Percentiles rank a stretch among this genome's conserved stretches.
phyloP scores from a whole-genome alignment of 2,888 invertebrate species.

The Ctena decussata region DNA sequence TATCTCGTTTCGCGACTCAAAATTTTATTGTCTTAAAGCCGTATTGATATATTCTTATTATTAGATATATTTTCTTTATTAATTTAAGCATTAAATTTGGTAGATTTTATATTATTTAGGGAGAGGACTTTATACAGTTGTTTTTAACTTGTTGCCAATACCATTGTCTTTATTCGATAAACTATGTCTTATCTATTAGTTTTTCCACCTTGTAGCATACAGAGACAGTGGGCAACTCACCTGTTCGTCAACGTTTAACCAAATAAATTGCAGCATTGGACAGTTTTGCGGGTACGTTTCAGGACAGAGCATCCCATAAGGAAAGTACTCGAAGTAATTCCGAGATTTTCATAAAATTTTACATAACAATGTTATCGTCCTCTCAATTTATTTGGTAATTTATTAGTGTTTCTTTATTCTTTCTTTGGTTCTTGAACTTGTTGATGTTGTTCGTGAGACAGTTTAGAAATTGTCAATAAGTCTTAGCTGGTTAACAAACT shows the following conservation, averaged over 20 bases:
- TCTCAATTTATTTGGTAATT: background rate
- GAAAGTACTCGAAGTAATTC: too few relatives aligned
- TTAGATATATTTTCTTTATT: too few relatives aligned
- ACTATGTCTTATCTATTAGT: background rate
- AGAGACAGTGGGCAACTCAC: constrained; percentile 34
- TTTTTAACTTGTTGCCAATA: too few relatives aligned
- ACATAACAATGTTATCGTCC: too few relatives aligned
- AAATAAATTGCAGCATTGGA: constrained; percentile 9
- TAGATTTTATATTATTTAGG: too few relatives aligned
- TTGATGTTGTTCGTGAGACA: background rate
- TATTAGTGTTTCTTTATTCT: background rate
- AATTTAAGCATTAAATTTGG: too few relatives aligned
- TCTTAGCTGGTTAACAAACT: too few relatives aligned
- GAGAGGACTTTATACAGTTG: too few relatives aligned
- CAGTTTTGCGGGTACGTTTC: constrained; percentile 50
- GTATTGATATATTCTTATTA: too few relatives aligned
- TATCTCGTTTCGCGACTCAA: too few relatives aligned
- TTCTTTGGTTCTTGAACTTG: background rate
- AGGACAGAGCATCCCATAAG: background rate
- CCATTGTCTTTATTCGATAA: background rate
- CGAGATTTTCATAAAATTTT: too few relatives aligned
- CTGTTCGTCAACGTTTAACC: constrained; percentile 30
- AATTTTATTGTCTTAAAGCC: too few relatives aligned
- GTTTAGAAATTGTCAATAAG: background rate
- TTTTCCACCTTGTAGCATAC: constrained; percentile 38